phyloP scores from a whole-genome alignment of 2,113 vertebrate species.

The Rissa tridactyla region DNA sequence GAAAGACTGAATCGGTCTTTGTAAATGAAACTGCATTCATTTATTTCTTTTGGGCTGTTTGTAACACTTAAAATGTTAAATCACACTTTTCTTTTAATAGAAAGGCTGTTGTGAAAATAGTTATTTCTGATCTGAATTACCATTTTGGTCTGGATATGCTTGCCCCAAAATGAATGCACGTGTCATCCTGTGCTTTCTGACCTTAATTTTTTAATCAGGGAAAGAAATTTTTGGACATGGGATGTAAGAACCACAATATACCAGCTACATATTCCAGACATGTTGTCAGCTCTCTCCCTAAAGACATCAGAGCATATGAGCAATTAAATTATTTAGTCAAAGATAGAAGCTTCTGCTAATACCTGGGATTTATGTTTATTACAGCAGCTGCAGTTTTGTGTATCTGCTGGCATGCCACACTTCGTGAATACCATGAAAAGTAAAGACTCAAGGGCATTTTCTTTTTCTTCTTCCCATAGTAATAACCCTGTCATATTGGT shows the following conservation, averaged over 20 bases:
- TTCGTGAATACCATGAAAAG: background rate
- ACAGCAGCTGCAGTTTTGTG: background rate
- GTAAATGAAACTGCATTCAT: background rate
- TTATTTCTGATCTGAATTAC: background rate
- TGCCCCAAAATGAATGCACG: background rate
- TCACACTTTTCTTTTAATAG: background rate
- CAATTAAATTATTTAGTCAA: conserved; percentile 9
- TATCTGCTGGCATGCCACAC: background rate
- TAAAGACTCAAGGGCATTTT: background rate
- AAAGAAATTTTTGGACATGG: background rate
- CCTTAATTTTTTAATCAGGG: background rate
- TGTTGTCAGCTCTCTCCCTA: background rate
- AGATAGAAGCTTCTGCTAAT: background rate
- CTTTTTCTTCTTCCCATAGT: background rate
- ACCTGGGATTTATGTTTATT: background rate
- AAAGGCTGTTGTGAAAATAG: background rate
- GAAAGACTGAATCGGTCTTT: background rate
- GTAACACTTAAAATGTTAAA: background rate
- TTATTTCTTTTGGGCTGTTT: background rate
- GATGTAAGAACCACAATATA: background rate
- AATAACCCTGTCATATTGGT: background rate
- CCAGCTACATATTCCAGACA: background rate
- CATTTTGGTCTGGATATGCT: background rate
- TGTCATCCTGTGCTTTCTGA: background rate
- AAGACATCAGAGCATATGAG: background rate